These are phyloP conservation scores for Falco cherrug DNA, from an alignment of 2,797 vertebrate species.

Conservation along the genomic window DNA sequence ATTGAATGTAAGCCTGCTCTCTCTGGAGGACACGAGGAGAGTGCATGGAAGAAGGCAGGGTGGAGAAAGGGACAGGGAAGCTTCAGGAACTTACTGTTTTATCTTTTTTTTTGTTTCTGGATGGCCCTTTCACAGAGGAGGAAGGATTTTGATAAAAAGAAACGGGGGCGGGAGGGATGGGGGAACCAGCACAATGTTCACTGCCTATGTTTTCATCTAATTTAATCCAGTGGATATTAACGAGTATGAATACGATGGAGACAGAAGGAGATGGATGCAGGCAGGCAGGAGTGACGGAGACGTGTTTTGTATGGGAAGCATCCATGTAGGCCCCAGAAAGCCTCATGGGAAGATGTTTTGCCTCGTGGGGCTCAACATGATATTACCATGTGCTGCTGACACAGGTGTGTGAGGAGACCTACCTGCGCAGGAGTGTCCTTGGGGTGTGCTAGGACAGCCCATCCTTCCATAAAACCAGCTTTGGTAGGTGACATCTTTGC, in stretches of 20 bases:
- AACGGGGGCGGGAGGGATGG: background rate
- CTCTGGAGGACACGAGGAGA: slow-evolving; percentile 20
- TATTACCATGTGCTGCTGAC: background rate
- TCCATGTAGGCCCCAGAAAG: background rate
- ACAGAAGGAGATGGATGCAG: background rate
- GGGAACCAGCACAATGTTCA: background rate
- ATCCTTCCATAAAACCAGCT: background rate
- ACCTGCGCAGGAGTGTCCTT: background rate
- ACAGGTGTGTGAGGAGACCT: background rate
- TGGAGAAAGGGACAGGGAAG: background rate
- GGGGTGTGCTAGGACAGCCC: background rate
- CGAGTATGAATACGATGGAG: background rate
- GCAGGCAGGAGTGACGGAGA: background rate
- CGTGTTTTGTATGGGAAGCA: background rate
- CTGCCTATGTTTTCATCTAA: background rate
- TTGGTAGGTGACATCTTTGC: background rate
- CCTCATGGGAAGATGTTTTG: background rate
- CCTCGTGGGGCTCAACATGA: background rate
- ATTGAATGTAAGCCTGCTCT: slow-evolving; percentile 47
- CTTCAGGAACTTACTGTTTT: slow-evolving; percentile 22
- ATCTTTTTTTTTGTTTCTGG: background rate
- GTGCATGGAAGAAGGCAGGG: slow-evolving; percentile 31
- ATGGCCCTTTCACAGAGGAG: slow-evolving; percentile 24
- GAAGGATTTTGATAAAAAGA: background rate
- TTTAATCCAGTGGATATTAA: slow-evolving; percentile 10